These are phyloP conservation scores for Pseudorhiza aurosa DNA, from an alignment of 30 jellyfish, hydroid and myxozoan species.

Conservation along the genomic window DNA sequence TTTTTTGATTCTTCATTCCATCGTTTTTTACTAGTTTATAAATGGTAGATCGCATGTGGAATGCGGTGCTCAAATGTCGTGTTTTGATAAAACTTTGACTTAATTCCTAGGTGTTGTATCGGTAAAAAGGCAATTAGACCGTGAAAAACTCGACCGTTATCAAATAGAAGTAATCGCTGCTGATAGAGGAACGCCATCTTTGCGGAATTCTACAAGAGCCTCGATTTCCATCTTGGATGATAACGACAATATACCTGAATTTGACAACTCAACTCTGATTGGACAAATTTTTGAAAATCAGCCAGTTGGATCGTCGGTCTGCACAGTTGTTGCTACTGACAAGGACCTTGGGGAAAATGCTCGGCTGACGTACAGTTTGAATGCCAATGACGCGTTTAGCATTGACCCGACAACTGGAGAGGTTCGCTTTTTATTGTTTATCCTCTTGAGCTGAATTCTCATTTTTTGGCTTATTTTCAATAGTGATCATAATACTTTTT, in stretches of 20 bases:
- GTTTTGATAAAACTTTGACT: too few relatives aligned
- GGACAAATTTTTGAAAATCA: constrained; percentile 61
- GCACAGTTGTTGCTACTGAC: constrained; percentile 74
- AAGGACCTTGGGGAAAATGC: constrained; percentile 64
- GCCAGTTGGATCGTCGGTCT: constrained; percentile 56
- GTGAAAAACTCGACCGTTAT: constrained; percentile 64
- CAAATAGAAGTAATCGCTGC: constrained; percentile 54
- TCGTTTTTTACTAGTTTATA: too few relatives aligned
- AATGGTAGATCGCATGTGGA: too few relatives aligned
- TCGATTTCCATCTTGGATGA: constrained; percentile 50
- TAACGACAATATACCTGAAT: constrained; percentile 79
- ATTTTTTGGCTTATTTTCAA: too few relatives aligned
- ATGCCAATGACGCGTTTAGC: constrained; percentile 41
- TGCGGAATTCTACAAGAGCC: constrained; percentile 6
- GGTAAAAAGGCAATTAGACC: constrained; percentile 62
- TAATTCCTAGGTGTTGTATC: constrained; percentile 71
- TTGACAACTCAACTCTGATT: constrained; percentile 28
- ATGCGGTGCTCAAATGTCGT: too few relatives aligned
- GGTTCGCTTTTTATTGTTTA: constrained; percentile 9
- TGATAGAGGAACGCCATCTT: constrained; percentile 74
- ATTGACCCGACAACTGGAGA: constrained; percentile 51
- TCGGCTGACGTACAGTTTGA: constrained; percentile 24
- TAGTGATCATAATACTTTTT: too few relatives aligned
- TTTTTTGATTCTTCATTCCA: background rate
- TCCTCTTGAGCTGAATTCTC: too few relatives aligned